Conservation (phyloP, 2,888 invertebrate species). For the Eupithecia dodoneata region DNA sequence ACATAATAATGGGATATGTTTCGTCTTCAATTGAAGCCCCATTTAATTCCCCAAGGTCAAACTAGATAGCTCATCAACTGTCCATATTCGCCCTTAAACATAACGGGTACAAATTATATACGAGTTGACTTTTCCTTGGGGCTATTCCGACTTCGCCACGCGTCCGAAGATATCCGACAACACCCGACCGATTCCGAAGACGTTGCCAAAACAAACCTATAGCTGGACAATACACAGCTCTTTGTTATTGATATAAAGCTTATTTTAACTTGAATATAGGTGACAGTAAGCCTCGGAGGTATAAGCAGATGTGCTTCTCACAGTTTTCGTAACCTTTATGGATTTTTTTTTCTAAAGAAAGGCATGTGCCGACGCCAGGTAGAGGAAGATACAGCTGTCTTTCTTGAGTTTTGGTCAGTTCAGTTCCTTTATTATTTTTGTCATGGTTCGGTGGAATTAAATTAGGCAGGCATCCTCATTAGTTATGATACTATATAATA, state of each 20-base stretch:
- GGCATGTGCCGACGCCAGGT: slow-evolving; percentile 78
- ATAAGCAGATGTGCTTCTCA: slow-evolving; percentile 78
- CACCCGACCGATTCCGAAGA: slow-evolving; percentile 64
- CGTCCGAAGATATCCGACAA: slow-evolving; percentile 64
- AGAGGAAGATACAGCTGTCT: slow-evolving; percentile 66
- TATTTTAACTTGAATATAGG: slow-evolving; percentile 40
- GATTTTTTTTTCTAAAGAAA: slow-evolving; percentile 73
- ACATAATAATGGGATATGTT: background rate
- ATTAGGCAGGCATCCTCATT: background rate
- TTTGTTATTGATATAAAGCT: slow-evolving; percentile 21
- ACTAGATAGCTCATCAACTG: slow-evolving; percentile 20
- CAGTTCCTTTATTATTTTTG: slow-evolving; percentile 58
- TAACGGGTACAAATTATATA: slow-evolving; percentile 53
- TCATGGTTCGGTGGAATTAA: slow-evolving; percentile 7
- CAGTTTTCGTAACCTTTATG: slow-evolving; percentile 74
- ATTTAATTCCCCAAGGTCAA: slow-evolving; percentile 21
- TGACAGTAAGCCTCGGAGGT: slow-evolving; percentile 46
- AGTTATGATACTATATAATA: background rate
- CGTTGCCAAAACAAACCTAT: slow-evolving; percentile 53
- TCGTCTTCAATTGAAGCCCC: background rate
- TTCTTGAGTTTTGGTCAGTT: slow-evolving; percentile 50
- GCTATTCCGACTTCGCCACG: slow-evolving; percentile 61
- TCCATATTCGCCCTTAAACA: slow-evolving; percentile 59
- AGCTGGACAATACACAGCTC: slow-evolving; percentile 37
- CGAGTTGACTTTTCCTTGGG: slow-evolving; percentile 56